Percentiles rank a stretch among this genome's conserved stretches.
Conservation (phyloP, 2,797 vertebrate species). For the Rhinogobio ventralis region DNA sequence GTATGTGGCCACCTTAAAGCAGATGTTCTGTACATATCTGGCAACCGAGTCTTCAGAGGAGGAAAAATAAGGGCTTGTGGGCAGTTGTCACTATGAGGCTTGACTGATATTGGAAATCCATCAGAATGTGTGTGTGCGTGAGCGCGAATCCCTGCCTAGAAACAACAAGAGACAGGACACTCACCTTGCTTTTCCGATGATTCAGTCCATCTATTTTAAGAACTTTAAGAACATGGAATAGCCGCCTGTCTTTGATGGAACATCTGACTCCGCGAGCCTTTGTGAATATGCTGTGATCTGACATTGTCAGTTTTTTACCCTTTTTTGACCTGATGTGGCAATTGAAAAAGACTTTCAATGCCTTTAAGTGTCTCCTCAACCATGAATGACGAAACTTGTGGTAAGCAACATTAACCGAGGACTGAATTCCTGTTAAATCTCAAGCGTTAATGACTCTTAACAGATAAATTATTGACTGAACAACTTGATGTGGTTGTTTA, state of each 20-base stretch:
- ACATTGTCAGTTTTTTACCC: conserved; percentile 59
- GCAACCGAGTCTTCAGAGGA: conserved; percentile 33
- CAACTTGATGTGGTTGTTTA: conserved; percentile 9
- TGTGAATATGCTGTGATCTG: conserved; percentile 60
- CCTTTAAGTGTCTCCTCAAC: conserved; percentile 17
- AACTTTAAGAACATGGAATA: conserved; percentile 62
- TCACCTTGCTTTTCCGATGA: conserved; percentile 68
- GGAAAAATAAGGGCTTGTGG: conserved; percentile 49
- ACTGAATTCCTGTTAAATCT: conserved; percentile 23
- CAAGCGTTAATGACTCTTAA: neutral
- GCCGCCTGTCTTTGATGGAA: conserved; percentile 60
- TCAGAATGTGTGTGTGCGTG: conserved; percentile 43
- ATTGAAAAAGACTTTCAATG: conserved; percentile 16
- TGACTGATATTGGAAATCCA: conserved; percentile 63
- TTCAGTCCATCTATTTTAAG: conserved; percentile 72
- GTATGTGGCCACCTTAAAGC: conserved; percentile 18
- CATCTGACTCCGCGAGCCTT: conserved; percentile 67
- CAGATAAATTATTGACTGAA: conserved; percentile 29
- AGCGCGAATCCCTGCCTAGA: conserved; percentile 46
- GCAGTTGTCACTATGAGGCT: conserved; percentile 63
- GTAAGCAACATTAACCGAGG: neutral
- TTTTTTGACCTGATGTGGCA: conserved; percentile 60
- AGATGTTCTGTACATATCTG: conserved; percentile 48
- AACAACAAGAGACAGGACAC: conserved; percentile 58
- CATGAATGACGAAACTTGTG: conserved; percentile 10